Evolutionary conservation across 2,113 vertebrate species (phyloP).

Genomic region (Toxotes chatareus): DNA sequence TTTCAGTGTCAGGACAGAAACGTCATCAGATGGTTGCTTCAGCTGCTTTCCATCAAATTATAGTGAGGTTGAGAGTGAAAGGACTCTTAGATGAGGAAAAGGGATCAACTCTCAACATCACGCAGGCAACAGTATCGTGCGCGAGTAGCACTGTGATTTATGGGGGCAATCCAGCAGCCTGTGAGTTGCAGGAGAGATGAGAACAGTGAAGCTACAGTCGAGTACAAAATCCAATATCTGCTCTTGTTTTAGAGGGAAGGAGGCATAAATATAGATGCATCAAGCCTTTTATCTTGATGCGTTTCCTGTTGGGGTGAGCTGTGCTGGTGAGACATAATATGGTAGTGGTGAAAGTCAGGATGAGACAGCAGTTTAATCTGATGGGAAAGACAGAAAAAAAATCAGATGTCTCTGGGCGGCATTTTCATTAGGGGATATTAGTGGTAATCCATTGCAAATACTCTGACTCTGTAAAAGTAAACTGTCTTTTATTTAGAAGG

Average conservation of each 20-base stretch:
- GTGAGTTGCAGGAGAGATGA: slow-evolving; percentile 17
- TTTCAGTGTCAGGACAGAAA: neutral
- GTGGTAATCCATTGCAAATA: too few species aligned
- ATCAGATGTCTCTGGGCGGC: neutral
- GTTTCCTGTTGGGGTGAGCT: slow-evolving; percentile 21
- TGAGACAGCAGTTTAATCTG: neutral
- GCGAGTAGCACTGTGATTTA: neutral
- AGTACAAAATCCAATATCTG: neutral
- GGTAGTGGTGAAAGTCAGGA: neutral
- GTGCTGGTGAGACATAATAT: too few species aligned
- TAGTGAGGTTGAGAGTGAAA: too few species aligned
- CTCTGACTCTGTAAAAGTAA: too few species aligned
- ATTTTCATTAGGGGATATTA: too few species aligned
- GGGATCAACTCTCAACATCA: too few species aligned
- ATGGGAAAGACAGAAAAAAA: neutral
- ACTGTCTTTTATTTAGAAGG: too few species aligned
- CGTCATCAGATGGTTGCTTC: neutral
- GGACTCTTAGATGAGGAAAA: too few species aligned
- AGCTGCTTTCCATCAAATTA: neutral
- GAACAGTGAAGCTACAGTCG: neutral
- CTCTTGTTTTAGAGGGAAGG: neutral
- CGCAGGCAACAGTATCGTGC: too few species aligned
- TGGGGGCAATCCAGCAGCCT: slow-evolving; percentile 23
- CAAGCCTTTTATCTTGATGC: too few species aligned
- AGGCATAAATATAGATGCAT: neutral